A percentile compares a stretch with the other conserved stretches of the same genome.
Evolutionary conservation across 2,113 vertebrate genomes (phyloP).

Genomic region (Emydocephalus ijimae): DNA sequence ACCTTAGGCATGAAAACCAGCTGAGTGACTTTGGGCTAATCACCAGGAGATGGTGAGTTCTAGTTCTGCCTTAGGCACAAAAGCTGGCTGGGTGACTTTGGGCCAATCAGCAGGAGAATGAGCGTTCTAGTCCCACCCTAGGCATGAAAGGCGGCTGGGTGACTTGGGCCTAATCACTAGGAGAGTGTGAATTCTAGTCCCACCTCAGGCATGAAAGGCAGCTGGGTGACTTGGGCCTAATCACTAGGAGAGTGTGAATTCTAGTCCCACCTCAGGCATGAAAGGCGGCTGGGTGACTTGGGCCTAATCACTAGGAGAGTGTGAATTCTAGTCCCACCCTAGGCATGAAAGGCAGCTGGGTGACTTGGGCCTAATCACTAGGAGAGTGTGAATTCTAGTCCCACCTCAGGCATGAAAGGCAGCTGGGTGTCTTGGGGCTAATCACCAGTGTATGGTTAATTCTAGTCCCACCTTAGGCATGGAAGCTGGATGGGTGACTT

Average conservation of each 20-base stretch:
- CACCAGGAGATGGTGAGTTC: neutral
- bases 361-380: neutral
- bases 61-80: fast-evolving
- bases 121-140: neutral
- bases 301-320: fast-evolving
- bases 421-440: neutral
- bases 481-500: no score
- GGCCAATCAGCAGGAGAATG: neutral
- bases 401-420: fast-evolving
- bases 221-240: neutral
- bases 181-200: fast-evolving
- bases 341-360: no score
- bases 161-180: neutral
- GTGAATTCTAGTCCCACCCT: no score
- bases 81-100: fast-evolving
- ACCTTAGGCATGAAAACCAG: neutral
- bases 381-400: neutral
- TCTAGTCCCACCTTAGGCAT: no score
- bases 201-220: fast-evolving
- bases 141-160: no score
- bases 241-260: no score
- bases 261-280: no score
- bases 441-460: no score
- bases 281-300: no score
- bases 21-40: neutral